A percentile compares a stretch with the other conserved stretches of the same genome.
Conservation (phyloP, 53 echinoderm and acorn worm genomes). For the Apostichopus leukothele region DNA sequence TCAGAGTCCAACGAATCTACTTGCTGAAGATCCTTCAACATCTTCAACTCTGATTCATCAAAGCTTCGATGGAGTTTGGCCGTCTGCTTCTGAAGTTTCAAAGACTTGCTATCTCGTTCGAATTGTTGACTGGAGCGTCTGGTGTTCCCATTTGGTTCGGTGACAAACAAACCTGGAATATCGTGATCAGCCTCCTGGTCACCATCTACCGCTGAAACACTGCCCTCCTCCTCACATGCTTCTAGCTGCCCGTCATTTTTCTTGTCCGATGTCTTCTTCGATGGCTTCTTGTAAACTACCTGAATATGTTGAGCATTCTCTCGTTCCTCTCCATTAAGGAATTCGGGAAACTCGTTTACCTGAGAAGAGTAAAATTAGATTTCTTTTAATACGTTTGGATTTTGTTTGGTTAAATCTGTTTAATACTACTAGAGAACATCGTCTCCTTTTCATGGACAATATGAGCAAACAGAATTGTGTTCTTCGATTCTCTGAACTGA, state of each 20-base stretch:
- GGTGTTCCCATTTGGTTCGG: slow-evolving; percentile 62
- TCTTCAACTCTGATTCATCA: slow-evolving; percentile 69
- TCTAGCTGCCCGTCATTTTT: slow-evolving; percentile 41
- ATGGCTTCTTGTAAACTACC: slow-evolving; percentile 68
- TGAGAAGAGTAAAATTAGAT: slow-evolving; percentile 26
- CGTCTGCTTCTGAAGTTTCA: slow-evolving; percentile 45
- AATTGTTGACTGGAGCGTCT: background rate
- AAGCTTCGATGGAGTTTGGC: slow-evolving; percentile 73
- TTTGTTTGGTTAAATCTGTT: too few relatives aligned
- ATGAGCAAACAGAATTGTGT: too few relatives aligned
- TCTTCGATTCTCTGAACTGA: too few relatives aligned
- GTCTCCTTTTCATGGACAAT: too few relatives aligned
- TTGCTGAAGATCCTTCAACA: slow-evolving; percentile 47
- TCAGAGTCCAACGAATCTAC: slow-evolving; percentile 64
- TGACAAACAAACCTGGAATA: slow-evolving; percentile 62
- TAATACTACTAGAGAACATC: too few relatives aligned
- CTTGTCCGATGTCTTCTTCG: slow-evolving; percentile 47
- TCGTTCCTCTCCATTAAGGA: slow-evolving; percentile 86
- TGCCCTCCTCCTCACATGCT: slow-evolving; percentile 19
- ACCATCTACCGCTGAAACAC: background rate
- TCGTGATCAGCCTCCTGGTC: slow-evolving; percentile 27
- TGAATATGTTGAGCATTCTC: slow-evolving; percentile 87
- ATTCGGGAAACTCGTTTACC: slow-evolving; percentile 99
- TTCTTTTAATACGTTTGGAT: too few relatives aligned
- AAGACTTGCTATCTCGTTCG: background rate